These are phyloP conservation scores for Actinernus sp. DNA, from an alignment of 92 coral and sea anemone genomes.

Conservation along the genomic window DNA sequence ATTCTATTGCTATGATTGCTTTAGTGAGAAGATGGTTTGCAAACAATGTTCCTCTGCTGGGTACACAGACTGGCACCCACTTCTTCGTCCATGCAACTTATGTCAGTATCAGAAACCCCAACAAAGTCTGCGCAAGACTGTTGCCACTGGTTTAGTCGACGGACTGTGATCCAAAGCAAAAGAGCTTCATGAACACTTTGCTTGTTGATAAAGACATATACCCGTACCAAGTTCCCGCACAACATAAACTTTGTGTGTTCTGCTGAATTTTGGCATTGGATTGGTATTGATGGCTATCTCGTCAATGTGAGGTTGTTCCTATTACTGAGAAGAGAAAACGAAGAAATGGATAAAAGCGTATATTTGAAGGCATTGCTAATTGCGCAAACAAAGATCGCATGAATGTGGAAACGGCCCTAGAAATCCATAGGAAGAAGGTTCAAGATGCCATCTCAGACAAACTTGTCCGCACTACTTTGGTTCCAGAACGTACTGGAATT, in stretches of 20 bases:
- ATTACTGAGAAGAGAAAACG: slow-evolving; percentile 28
- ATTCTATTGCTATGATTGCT: slow-evolving; percentile 36
- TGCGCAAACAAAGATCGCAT: slow-evolving; percentile 47
- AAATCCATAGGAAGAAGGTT: slow-evolving; percentile 17
- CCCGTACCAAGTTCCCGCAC: slow-evolving; percentile 65
- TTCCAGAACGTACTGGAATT: slow-evolving; percentile 56
- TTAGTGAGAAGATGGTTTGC: slow-evolving; percentile 17
- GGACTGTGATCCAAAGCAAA: slow-evolving; percentile 65
- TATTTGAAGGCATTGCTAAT: slow-evolving; percentile 23
- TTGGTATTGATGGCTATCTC: slow-evolving; percentile 54
- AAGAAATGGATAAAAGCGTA: slow-evolving; percentile 25
- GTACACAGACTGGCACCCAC: slow-evolving; percentile 50
- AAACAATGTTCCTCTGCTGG: slow-evolving; percentile 6
- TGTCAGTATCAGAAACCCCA: too few relatives aligned
- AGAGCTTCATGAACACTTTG: slow-evolving; percentile 63
- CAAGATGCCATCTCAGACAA: slow-evolving; percentile 28
- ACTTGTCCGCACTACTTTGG: slow-evolving; percentile 25
- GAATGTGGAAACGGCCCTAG: slow-evolving; percentile 43
- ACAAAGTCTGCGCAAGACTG: slow-evolving; percentile 47
- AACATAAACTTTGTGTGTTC: slow-evolving; percentile 65
- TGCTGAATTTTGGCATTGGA: slow-evolving; percentile 62
- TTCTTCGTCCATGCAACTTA: slow-evolving; percentile 45
- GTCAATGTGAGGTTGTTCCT: slow-evolving; percentile 50
- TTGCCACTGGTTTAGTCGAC: slow-evolving; percentile 45
- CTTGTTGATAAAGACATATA: slow-evolving; percentile 41